phyloP scores from a whole-genome alignment of 2,113 vertebrate species.

The Tupaia tana region DNA sequence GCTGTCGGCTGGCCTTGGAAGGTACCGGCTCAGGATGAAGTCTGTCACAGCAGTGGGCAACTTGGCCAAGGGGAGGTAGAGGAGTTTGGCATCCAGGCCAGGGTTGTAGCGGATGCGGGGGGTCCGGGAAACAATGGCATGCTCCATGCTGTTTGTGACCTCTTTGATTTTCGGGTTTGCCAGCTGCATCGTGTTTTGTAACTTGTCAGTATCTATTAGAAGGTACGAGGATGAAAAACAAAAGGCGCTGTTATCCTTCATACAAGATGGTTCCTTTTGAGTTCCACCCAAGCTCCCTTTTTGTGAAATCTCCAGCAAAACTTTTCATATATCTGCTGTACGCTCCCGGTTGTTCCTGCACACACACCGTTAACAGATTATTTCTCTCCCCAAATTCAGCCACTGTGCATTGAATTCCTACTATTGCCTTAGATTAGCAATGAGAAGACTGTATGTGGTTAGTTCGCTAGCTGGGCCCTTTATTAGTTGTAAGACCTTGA shows the following conservation, averaged over 20 bases:
- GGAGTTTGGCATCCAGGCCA: slow-evolving; percentile 87
- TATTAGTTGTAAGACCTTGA: neutral
- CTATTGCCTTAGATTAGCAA: neutral
- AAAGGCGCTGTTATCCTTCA: slow-evolving; percentile 31
- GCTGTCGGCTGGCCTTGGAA: slow-evolving; percentile 78
- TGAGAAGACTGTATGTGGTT: neutral
- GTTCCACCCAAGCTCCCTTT: neutral
- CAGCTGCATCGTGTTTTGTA: slow-evolving; percentile 54
- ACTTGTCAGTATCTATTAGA: slow-evolving; percentile 70
- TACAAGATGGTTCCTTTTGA: neutral
- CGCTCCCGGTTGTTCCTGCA: neutral
- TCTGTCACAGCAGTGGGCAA: slow-evolving; percentile 88
- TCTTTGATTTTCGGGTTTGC: slow-evolving; percentile 82
- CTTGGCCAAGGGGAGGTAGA: slow-evolving; percentile 83
- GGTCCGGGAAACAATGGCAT: slow-evolving; percentile 85
- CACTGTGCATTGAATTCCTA: neutral
- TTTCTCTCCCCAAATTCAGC: slow-evolving; percentile 26
- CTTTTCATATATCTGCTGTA: neutral
- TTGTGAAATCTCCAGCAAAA: neutral
- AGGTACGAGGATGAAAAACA: neutral
- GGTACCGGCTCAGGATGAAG: slow-evolving; percentile 78
- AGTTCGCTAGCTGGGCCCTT: neutral
- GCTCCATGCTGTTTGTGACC: slow-evolving; percentile 87
- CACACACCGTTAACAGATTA: neutral
- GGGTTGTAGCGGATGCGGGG: slow-evolving; percentile 87